Base-by-base conservation (phyloP, 37 sponge, comb jelly and placozoan species). In the Halichondria panicea region DNA sequence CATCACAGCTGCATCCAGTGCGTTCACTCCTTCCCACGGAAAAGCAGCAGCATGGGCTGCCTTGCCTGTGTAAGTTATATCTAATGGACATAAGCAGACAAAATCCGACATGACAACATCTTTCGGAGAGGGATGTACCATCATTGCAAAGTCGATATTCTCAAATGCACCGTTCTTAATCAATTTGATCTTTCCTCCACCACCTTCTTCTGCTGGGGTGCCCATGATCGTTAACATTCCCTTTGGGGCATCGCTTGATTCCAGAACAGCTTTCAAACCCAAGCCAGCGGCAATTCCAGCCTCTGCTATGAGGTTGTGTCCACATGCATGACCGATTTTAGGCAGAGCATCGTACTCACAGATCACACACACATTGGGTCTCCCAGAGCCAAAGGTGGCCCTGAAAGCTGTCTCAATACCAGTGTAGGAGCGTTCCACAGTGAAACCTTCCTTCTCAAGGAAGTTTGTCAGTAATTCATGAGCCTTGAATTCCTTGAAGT, bases 291-390 rank as follows among this genome's bases (percentile, higher is more conserved):
- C 95, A 7, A 88, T 33, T 19, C 95, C 95, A 1, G 91, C 87
- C 92, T 95, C 92, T 60, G 96, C 96, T 68, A 95, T 95, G n/a
- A 95, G 76, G 67, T 95, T 95, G 80, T 95, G 96, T 0, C 96
- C 96, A 54, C 96, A 95, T 3, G 96, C 96, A 48, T 95, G 96
- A 1, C 96, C 96, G 35, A 95, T 95, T 54, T 88, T 90, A 22
- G 96, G 96, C 9, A 95, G 77, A 40, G 93, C 96, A 66, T 92
- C 90, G 53, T 92, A 95, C 68, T 94, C 95, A 60, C 95, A 91
- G 37, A 92, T 74, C 56, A 95, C 75, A 39, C 81, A 83, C 43
- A 92, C 78, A 39, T 92, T 81, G 21, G 90, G 75, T 19, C 66
- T 43, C 7, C 78, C 79, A 9, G 72, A 45, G 33, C 89, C 94